Evolutionary conservation across 2,113 vertebrate genomes (phyloP).

Genomic region (Bujurquina vittata): DNA sequence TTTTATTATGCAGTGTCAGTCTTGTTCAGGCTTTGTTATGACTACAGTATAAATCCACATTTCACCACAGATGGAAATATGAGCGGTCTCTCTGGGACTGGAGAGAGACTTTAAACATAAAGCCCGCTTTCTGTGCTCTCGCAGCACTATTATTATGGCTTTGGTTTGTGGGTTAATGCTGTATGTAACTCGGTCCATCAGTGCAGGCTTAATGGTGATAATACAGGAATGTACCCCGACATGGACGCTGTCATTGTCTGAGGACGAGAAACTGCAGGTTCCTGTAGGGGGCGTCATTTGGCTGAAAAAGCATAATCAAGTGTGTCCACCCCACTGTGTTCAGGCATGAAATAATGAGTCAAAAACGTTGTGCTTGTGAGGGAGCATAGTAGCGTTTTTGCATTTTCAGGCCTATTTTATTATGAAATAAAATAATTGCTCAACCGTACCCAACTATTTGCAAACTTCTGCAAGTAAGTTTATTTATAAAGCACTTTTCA

Average conservation of each 20-base stretch:
- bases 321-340: too few relatives aligned
- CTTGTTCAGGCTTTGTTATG: conserved; percentile 54
- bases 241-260: background rate
- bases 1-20: conserved; percentile 38
- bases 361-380: background rate
- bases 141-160: conserved; percentile 49
- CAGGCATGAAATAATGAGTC: background rate
- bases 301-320: background rate
- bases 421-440: background rate
- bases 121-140: conserved; percentile 17
- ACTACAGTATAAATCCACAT: conserved; percentile 51
- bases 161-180: conserved; percentile 46
- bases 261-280: background rate
- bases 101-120: conserved; percentile 30
- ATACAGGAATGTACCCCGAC: background rate
- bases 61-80: conserved; percentile 57
- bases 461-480: background rate
- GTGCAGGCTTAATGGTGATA: conserved; percentile 6
- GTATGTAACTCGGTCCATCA: background rate
- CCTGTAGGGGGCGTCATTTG: conserved; percentile 53
- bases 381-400: background rate
- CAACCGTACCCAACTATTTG: background rate
- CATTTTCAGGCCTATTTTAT: background rate
- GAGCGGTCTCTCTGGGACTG: conserved; percentile 44
- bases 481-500: background rate